Conservation (phyloP, 2,888 invertebrate genomes). For the Plebejus melissa region DNA sequence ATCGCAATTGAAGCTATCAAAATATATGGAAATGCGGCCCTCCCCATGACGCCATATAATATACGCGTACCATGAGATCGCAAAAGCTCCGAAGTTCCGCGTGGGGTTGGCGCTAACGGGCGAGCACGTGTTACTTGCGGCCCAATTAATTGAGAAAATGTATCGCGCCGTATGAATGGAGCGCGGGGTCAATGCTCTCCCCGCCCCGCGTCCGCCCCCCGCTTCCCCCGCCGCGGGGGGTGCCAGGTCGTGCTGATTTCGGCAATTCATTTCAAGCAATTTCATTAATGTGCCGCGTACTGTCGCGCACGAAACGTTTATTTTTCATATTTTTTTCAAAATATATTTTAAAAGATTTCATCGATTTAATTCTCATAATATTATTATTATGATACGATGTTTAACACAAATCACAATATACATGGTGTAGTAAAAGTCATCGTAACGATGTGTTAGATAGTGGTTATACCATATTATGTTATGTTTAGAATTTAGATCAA, state of each 20-base stretch:
- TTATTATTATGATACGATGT: too few relatives aligned
- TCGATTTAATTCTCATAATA: not conserved
- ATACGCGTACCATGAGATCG: not conserved
- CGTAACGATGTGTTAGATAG: not conserved
- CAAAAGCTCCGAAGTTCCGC: not conserved
- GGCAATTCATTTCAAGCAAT: too few relatives aligned
- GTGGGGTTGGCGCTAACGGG: not conserved
- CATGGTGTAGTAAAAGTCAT: not conserved
- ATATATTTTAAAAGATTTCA: not conserved
- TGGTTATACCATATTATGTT: not conserved
- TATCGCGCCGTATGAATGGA: slow-evolving; percentile 43
- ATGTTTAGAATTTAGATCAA: not conserved
- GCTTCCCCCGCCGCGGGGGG: not conserved
- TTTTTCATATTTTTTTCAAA: not conserved
- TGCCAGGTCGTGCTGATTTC: slow-evolving; percentile 50
- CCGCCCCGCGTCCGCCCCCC: not conserved
- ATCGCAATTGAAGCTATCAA: too few relatives aligned
- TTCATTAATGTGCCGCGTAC: slow-evolving; percentile 30
- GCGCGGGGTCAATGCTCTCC: slow-evolving; percentile 44
- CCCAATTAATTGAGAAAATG: slow-evolving; percentile 21
- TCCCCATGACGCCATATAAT: too few relatives aligned
- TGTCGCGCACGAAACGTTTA: slow-evolving; percentile 6
- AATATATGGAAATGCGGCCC: too few relatives aligned
- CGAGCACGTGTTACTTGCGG: slow-evolving; percentile 12
- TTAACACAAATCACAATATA: not conserved